These are phyloP conservation scores for Cephonodes hylas DNA, from an alignment of 2,888 invertebrate genomes.

Conservation along the genomic window DNA sequence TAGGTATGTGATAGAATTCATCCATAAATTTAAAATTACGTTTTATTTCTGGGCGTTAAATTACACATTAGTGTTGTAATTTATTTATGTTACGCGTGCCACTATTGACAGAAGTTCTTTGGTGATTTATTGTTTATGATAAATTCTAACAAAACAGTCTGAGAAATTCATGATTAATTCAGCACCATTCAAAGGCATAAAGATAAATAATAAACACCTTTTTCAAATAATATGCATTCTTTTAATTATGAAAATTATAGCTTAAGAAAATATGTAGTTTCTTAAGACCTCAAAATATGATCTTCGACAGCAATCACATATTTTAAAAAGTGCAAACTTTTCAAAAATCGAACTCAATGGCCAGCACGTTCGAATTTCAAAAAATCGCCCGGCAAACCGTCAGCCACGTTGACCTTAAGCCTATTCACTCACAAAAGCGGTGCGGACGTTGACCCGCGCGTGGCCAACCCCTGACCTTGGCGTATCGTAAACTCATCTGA, in stretches of 20 bases:
- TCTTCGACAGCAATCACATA: no score
- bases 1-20: background rate
- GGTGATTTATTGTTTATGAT: background rate
- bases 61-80: background rate
- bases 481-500: constrained; percentile 74
- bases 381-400: constrained; percentile 35
- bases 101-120: background rate
- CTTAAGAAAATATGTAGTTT: no score
- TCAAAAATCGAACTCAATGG: constrained; percentile 21
- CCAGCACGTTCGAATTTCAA: constrained; percentile 23
- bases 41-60: background rate
- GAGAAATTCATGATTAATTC: no score
- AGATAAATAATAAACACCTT: no score
- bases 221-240: no score
- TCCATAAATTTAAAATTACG: background rate
- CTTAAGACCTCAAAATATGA: background rate
- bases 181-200: no score
- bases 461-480: constrained; percentile 80
- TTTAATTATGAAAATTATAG: background rate
- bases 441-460: constrained; percentile 72
- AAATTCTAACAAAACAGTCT: no score
- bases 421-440: constrained; percentile 71
- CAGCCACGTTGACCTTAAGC: constrained; percentile 55
- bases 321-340: constrained; percentile 22
- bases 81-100: background rate